Evolutionary conservation across 1,140 invertebrate species (phyloP).

Genomic region (Drosophila truncata): DNA sequence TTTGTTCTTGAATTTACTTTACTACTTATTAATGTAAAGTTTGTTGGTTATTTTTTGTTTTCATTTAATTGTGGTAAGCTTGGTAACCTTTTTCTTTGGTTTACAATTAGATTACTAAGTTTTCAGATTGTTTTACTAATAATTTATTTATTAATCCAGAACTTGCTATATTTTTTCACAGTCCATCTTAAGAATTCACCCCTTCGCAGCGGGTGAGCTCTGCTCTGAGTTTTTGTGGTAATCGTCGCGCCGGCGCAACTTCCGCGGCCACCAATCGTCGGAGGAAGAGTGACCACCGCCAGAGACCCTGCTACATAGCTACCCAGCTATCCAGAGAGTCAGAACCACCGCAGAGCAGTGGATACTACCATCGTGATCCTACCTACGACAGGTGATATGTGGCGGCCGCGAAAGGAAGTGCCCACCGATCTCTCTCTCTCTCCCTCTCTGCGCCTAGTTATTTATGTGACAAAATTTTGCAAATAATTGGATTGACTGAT

Average conservation of each 20-base stretch:
- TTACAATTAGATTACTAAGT: neutral
- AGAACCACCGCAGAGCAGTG: conserved; percentile 25
- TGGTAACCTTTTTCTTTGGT: neutral
- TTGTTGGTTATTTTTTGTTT: neutral
- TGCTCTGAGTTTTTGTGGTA: conserved; percentile 44
- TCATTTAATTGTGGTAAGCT: neutral
- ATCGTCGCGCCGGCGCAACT: conserved; percentile 72
- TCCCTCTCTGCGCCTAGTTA: conserved; percentile 70
- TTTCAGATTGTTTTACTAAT: neutral
- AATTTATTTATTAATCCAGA: neutral
- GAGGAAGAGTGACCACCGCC: conserved; percentile 14
- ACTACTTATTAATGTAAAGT: neutral
- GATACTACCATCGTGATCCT: conserved; percentile 12
- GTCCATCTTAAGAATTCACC: conserved; percentile 9
- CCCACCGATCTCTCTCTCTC: conserved; percentile 4
- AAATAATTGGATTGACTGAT: conserved; percentile 86
- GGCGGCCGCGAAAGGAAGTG: conserved; percentile 38
- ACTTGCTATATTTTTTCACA: neutral
- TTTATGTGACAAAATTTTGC: conserved; percentile 86
- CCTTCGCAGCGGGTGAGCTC: conserved; percentile 55
- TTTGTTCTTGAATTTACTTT: neutral
- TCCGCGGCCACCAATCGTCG: conserved; percentile 26
- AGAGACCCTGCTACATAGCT: conserved; percentile 1
- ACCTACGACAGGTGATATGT: conserved; percentile 72
- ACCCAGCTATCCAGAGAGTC: conserved; percentile 1